Evolutionary conservation across 1,140 invertebrate genomes (phyloP), one percentile per base, ranked within the genome.

Genomic region (Meloidogyne hapla): DNA sequence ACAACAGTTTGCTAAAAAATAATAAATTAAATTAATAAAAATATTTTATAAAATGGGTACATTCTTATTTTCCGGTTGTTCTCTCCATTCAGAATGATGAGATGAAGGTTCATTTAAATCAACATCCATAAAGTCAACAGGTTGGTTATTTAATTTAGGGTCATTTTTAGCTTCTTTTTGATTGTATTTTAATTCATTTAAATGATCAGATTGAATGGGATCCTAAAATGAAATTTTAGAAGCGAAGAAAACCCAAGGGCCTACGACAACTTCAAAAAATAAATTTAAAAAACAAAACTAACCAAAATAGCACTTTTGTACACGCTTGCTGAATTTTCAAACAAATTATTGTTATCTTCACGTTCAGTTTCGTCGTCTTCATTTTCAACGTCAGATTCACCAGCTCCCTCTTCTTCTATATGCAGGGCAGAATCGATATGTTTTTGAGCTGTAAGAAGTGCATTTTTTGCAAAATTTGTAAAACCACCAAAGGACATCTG

Each of bases 401-500:
- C 67, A 28, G n/a, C n/a, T n/a, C 78, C 62, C 0, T 81, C 83
- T 26, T 83, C 77, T 38, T 80, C 62, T 42, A 85, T 85, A 40
- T 83, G 82, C 12, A 83, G 66, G 15, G 82, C 83, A 21, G 73
- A 80, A 69, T 83, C 81, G 26, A 83, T 83, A 26, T 67, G 68
- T 48, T 80, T 83, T 71, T 83, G 81, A 10, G 81, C 81, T 10
- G 83, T 80, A 28, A 78, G 56, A 71, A 85, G 63, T 10, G 81
- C 81, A 80, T 75, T 83, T 68, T 83, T 83, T 15, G 81, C 81
- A n/a, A 83, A 83, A 28, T 80, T 84, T 38, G 82, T 83, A 15
- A 79, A 81, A 64, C 83, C 83, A 23, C 80, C 82, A 62, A 85
- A 76, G 8, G 75, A 83, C 81, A 85, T 83, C 21, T 33, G 10